phyloP scores from a whole-genome alignment of 2,888 invertebrate genomes.

The Dexiosoma caninum region DNA sequence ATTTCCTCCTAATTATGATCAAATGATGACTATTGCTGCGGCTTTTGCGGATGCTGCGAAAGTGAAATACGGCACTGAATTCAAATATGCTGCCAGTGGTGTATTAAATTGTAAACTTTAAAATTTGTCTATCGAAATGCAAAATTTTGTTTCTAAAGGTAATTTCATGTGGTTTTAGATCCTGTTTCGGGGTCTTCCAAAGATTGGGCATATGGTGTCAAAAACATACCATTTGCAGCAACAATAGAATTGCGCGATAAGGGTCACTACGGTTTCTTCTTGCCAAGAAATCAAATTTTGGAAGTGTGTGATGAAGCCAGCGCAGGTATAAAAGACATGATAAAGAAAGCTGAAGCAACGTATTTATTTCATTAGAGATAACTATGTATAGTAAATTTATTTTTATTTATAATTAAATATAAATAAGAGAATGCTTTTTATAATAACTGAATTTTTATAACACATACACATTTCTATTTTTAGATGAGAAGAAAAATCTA shows the following conservation, averaged over 20 bases:
- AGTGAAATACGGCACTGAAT: conserved; percentile 79
- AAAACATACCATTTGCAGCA: conserved; percentile 79
- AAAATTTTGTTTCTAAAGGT: background rate
- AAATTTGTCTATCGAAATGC: background rate
- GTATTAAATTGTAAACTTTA: conserved; percentile 78
- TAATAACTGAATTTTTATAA: no score
- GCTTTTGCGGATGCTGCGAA: conserved; percentile 79
- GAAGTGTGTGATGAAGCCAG: conserved; percentile 81
- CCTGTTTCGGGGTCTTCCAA: conserved; percentile 77
- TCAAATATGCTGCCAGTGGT: conserved; percentile 80
- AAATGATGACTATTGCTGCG: conserved; percentile 79
- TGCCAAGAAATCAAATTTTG: conserved; percentile 82
- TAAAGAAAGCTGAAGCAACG: conserved; percentile 78
- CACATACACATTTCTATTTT: no score
- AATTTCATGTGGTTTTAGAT: conserved; percentile 72
- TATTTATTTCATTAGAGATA: conserved; percentile 63
- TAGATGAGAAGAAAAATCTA: no score
- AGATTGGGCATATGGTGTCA: conserved; percentile 80
- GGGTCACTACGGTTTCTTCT: conserved; percentile 83
- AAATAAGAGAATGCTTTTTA: no score
- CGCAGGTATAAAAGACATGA: conserved; percentile 79
- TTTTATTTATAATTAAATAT: no score
- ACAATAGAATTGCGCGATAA: conserved; percentile 83
- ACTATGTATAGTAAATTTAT: no score
- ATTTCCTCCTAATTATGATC: conserved; percentile 78